Base-by-base conservation (phyloP, 92 coral and sea anemone genomes). In the Umimayanthus chanpuru region DNA sequence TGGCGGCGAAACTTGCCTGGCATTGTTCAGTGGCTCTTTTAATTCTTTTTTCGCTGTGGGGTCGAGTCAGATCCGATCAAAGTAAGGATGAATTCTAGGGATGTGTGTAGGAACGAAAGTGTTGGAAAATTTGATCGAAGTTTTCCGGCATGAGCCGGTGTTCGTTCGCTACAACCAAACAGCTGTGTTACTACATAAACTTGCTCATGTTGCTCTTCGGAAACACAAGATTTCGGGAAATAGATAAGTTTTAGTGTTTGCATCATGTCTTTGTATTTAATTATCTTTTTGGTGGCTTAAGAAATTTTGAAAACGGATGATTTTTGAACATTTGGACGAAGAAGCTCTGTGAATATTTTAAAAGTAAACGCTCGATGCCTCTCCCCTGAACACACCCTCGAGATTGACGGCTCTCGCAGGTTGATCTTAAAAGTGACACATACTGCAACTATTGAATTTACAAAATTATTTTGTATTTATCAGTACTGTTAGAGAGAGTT, bases 371-470 rank as follows among this genome's bases (percentile, higher is more conserved):
- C 4, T 20, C 56, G 39, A 23, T 61, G 12, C 76, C 77, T 40
- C 40, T n/a, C 77, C 77, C 73, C 29, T 61, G 25, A n/a, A 82
- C 86, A 68, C 86, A 82, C 86, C 78, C 86, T 65, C 78, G 11
- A n/a, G 30, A 82, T 26, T 66, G 75, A 66, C 53, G 76, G 36
- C 61, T 41, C 58, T 41, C 36, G 14, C 0, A 43, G 12, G 15
- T 43, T 44, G 28, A 43, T 23, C 43, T 43, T 15, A 28, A 67
- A 43, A 25, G 38, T 28, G 77, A 41, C 53, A 70, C 41, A 23
- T 43, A 58, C 41, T 18, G 87, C 15, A 21, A 40, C 61, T 44
- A 38, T 70, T 66, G 58, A 70, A 29, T 8, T 16, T 16, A 41
- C 20, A 41, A 3, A 30, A 28, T 47, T 14, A 5, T 25, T 70